These are phyloP conservation scores for Notodonta ziczac DNA, from an alignment of 2,888 invertebrate genomes.

Conservation along the genomic window DNA sequence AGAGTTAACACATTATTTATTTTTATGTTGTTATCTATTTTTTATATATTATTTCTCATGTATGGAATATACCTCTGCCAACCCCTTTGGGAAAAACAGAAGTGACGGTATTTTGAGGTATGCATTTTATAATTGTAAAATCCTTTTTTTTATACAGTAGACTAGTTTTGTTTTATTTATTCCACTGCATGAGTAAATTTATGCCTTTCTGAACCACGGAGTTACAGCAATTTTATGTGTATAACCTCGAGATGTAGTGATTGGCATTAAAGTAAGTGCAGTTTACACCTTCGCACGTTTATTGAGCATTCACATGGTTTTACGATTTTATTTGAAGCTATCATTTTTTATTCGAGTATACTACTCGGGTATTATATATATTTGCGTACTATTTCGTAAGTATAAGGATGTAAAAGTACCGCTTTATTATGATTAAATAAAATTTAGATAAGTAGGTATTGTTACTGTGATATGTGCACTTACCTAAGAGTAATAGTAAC, in stretches of 20 bases:
- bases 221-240: conserved; percentile 21
- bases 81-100: too few relatives aligned
- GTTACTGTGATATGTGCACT: background rate
- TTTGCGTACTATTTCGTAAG: too few relatives aligned
- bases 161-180: too few relatives aligned
- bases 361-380: too few relatives aligned
- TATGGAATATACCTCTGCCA: too few relatives aligned
- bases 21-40: background rate
- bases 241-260: conserved; percentile 15
- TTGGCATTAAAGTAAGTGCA: conserved; percentile 33
- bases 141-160: too few relatives aligned
- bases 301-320: conserved; percentile 26
- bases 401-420: too few relatives aligned
- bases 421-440: too few relatives aligned
- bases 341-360: conserved; percentile 11
- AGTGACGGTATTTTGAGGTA: too few relatives aligned
- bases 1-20: background rate
- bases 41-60: too few relatives aligned
- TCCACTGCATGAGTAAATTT: background rate
- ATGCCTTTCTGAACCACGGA: background rate
- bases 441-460: too few relatives aligned
- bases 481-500: conserved; percentile 3
- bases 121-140: too few relatives aligned
- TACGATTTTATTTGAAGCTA: conserved; percentile 28
- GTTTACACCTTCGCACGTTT: conserved; percentile 27